Percentiles rank a stretch among this genome's conserved stretches.
phyloP scores from a whole-genome alignment of 2,888 invertebrate species.

The Hipparchia sbordonii region DNA sequence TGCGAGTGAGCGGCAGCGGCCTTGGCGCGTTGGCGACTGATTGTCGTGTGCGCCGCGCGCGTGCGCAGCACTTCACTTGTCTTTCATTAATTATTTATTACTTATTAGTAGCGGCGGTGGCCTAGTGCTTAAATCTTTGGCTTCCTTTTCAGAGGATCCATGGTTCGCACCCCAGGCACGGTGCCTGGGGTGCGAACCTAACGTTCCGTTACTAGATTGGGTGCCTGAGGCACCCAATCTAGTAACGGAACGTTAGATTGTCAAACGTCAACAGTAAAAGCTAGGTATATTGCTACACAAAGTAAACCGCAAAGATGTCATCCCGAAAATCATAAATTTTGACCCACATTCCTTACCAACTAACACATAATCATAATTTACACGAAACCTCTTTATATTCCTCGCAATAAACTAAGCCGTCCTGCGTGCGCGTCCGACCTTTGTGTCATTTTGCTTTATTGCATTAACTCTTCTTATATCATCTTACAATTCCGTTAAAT shows the following conservation, averaged over 20 bases:
- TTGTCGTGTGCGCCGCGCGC: slow-evolving; percentile 50
- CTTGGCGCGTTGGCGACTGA: slow-evolving; percentile 54
- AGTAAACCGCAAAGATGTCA: slow-evolving; percentile 37
- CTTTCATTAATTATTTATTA: slow-evolving; percentile 16
- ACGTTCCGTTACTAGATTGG: too few relatives aligned
- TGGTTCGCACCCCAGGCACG: too few relatives aligned
- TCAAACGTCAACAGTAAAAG: too few relatives aligned
- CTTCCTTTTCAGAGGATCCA: too few relatives aligned
- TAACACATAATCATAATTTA: slow-evolving; percentile 15
- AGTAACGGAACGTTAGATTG: too few relatives aligned
- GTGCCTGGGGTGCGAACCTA: too few relatives aligned
- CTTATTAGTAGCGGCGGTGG: slow-evolving; percentile 9
- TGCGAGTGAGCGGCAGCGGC: slow-evolving; percentile 61
- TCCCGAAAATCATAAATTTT: slow-evolving; percentile 47
- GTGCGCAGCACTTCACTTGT: slow-evolving; percentile 49
- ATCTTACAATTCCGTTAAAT: slow-evolving; percentile 34
- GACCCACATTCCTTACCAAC: slow-evolving; percentile 15
- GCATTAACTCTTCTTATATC: slow-evolving; percentile 26
- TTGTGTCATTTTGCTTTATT: slow-evolving; percentile 4
- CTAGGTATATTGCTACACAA: too few relatives aligned
- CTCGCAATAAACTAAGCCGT: slow-evolving; percentile 12
- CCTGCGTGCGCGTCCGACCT: slow-evolving; percentile 9
- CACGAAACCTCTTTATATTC: slow-evolving; percentile 14
- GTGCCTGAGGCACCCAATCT: too few relatives aligned
- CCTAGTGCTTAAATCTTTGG: not conserved